These are phyloP conservation scores for Buteo buteo DNA, from an alignment of 2,113 vertebrate genomes.

Conservation along the genomic window DNA sequence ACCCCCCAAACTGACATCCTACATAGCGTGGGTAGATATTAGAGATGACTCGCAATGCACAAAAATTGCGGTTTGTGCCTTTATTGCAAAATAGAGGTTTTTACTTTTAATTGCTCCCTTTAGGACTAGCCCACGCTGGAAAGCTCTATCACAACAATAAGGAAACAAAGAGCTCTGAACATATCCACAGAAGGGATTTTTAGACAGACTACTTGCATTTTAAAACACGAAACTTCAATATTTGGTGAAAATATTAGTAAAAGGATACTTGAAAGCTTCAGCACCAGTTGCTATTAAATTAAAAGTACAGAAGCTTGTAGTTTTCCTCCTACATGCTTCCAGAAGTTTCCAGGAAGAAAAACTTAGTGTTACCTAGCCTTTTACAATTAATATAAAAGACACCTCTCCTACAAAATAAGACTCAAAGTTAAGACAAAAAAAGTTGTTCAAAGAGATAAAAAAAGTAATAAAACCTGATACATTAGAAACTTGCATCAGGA, in stretches of 20 bases:
- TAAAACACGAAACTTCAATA: background rate
- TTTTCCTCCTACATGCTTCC: background rate
- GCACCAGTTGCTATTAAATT: background rate
- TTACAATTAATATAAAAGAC: background rate
- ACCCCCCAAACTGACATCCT: background rate
- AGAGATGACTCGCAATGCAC: background rate
- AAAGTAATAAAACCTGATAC: background rate
- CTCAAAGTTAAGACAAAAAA: background rate
- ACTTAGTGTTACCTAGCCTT: background rate
- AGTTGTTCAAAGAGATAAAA: background rate
- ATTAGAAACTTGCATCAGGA: background rate
- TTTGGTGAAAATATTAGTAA: background rate
- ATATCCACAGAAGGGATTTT: background rate
- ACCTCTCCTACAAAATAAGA: background rate
- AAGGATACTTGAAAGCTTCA: background rate
- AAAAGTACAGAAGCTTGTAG: background rate
- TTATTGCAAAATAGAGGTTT: background rate
- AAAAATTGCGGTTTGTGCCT: background rate
- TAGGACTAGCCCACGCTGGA: background rate
- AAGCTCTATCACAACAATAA: background rate
- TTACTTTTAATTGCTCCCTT: constrained; percentile 8
- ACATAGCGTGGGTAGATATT: background rate
- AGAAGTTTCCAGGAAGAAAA: background rate
- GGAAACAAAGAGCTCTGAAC: background rate
- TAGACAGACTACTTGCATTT: background rate